Percentiles rank a stretch among this genome's conserved stretches.
phyloP scores from a whole-genome alignment of 2,888 invertebrate species.

The Endotricha flammealis region DNA sequence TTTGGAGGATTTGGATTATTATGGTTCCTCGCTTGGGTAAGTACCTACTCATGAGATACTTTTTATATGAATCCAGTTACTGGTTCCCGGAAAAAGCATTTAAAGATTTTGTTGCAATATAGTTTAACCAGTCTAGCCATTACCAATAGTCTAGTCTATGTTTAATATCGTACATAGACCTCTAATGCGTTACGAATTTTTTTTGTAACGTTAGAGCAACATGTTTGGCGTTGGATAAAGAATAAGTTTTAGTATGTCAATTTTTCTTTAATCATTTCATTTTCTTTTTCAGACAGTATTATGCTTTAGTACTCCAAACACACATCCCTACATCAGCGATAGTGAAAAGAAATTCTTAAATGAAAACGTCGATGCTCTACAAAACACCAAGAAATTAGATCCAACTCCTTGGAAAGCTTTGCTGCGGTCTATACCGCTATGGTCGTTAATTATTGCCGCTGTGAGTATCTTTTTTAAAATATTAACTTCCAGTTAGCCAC shows the following conservation, averaged over 20 bases:
- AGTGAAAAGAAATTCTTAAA: slow-evolving; percentile 71
- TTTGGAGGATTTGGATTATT: slow-evolving; percentile 72
- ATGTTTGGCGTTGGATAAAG: too few relatives aligned
- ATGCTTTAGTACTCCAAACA: slow-evolving; percentile 72
- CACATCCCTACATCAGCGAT: slow-evolving; percentile 75
- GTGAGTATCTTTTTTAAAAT: slow-evolving; percentile 53
- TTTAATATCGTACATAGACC: too few relatives aligned
- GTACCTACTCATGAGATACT: too few relatives aligned
- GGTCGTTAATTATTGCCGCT: slow-evolving; percentile 85
- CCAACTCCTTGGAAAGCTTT: slow-evolving; percentile 85
- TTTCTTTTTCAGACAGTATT: slow-evolving; percentile 62
- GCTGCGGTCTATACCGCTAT: slow-evolving; percentile 81
- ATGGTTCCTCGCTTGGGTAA: slow-evolving; percentile 75
- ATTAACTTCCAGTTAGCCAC: too few relatives aligned
- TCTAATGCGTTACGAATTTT: too few relatives aligned
- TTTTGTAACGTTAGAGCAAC: too few relatives aligned
- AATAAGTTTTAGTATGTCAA: too few relatives aligned
- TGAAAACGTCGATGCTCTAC: slow-evolving; percentile 76
- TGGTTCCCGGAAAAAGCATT: too few relatives aligned
- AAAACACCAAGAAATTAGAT: slow-evolving; percentile 61
- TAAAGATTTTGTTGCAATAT: too few relatives aligned
- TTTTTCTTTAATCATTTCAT: slow-evolving; percentile 5
- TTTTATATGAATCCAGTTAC: too few relatives aligned
- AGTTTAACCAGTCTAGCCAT: too few relatives aligned
- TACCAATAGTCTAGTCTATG: too few relatives aligned